Percentiles rank a stretch among this genome's conserved stretches.
Conservation (phyloP, 2,797 vertebrate genomes). For the Trematomus bernacchii region DNA sequence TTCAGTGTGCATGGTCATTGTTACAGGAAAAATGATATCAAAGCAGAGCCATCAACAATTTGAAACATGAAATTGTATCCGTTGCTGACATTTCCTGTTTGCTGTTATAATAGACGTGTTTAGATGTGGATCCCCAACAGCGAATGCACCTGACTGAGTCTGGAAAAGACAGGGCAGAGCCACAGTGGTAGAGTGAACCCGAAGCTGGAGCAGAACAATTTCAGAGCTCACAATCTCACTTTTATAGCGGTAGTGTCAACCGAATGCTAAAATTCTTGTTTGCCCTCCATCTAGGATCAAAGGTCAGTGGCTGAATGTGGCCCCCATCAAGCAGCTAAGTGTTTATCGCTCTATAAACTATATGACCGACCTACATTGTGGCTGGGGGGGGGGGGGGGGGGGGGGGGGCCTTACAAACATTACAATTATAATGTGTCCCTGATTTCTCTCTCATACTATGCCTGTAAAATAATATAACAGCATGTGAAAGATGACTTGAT, state of each 20-base stretch:
- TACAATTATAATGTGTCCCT: background rate
- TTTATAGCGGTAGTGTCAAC: constrained; percentile 20
- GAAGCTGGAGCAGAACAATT: background rate
- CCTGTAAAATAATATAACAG: background rate
- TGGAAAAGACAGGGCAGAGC: background rate
- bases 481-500: background rate
- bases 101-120: no score
- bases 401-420: background rate
- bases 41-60: background rate
- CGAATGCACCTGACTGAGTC: background rate
- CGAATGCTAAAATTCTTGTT: background rate
- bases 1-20: background rate
- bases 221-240: background rate
- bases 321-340: constrained; percentile 12
- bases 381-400: fast-evolving
- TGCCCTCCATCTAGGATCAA: constrained; percentile 21
- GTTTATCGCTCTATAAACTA: background rate
- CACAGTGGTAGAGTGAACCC: background rate
- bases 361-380: background rate
- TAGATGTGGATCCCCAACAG: no score
- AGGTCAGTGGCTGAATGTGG: constrained; percentile 11
- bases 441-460: background rate
- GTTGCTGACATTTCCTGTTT: no score
- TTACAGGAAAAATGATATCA: background rate
- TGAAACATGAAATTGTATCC: background rate